Evolutionary conservation across 2,797 vertebrate species (phyloP).

Genomic region (Chrysocyon brachyurus): DNA sequence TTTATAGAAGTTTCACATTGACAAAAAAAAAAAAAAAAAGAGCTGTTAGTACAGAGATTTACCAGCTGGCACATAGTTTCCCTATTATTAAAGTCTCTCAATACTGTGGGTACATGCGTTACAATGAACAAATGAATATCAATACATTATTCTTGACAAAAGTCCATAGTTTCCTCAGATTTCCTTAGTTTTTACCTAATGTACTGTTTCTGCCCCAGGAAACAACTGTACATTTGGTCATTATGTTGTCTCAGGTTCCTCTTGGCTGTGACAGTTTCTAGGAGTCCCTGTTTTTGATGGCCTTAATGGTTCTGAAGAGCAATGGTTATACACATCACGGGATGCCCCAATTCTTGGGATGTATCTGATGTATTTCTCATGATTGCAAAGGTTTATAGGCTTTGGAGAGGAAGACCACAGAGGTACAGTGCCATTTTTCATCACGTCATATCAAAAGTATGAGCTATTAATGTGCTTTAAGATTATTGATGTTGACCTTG

Average conservation of each 20-base stretch:
- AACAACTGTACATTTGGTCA: background rate
- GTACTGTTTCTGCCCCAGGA: background rate
- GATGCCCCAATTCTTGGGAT: background rate
- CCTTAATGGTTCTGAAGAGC: background rate
- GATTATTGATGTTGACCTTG: background rate
- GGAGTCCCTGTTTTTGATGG: background rate
- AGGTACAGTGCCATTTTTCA: background rate
- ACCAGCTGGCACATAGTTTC: background rate
- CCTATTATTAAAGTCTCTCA: background rate
- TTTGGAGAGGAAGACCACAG: background rate
- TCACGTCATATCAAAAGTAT: background rate
- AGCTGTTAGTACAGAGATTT: background rate
- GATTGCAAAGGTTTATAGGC: background rate
- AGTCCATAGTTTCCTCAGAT: background rate
- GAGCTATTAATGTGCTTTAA: background rate
- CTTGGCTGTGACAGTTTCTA: background rate
- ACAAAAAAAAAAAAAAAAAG: background rate
- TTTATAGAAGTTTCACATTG: slow-evolving; percentile 26
- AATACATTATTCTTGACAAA: background rate
- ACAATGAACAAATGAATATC: background rate
- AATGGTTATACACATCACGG: background rate
- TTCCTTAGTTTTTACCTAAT: background rate
- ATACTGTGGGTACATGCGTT: background rate
- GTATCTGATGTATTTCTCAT: background rate
- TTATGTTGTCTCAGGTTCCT: background rate